Percentiles rank a stretch among this genome's conserved stretches.
Evolutionary conservation across 2,113 vertebrate genomes (phyloP).

Genomic region (Procavia capensis): DNA sequence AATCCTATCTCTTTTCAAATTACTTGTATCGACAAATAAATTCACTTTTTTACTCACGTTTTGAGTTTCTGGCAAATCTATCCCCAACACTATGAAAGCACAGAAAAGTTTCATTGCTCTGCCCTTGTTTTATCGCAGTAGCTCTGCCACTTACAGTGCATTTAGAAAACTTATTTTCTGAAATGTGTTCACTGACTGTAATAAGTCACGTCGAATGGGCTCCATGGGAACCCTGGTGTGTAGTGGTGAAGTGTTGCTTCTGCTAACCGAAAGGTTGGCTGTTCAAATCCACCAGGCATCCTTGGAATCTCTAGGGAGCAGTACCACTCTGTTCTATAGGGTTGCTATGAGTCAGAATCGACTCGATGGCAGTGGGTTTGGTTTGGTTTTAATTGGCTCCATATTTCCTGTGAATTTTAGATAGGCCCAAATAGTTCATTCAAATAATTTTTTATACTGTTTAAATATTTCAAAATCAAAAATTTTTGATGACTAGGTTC

Average conservation of each 20-base stretch:
- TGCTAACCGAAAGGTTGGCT: too few relatives aligned
- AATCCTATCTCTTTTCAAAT: neutral
- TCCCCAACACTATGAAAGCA: neutral
- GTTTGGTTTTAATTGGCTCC: neutral
- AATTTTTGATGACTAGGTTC: too few relatives aligned
- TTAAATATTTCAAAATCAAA: constrained; percentile 33
- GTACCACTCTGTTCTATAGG: too few relatives aligned
- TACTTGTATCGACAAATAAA: neutral
- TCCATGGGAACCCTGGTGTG: too few relatives aligned
- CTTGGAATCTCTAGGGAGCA: too few relatives aligned
- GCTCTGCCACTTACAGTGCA: neutral
- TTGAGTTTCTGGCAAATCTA: neutral
- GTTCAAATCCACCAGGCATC: too few relatives aligned
- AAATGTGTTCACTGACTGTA: neutral
- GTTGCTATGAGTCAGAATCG: too few relatives aligned
- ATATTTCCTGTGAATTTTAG: neutral
- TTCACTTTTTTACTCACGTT: neutral
- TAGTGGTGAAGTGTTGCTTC: too few relatives aligned
- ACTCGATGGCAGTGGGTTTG: too few relatives aligned
- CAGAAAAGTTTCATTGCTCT: neutral
- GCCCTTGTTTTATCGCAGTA: neutral
- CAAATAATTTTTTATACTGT: constrained; percentile 8
- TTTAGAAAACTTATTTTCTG: neutral
- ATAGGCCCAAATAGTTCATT: neutral
- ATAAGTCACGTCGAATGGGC: neutral